Percentiles rank a stretch among this genome's conserved stretches.
Conservation (phyloP, 2,113 vertebrate genomes). For the Cyprinodon variegatus region DNA sequence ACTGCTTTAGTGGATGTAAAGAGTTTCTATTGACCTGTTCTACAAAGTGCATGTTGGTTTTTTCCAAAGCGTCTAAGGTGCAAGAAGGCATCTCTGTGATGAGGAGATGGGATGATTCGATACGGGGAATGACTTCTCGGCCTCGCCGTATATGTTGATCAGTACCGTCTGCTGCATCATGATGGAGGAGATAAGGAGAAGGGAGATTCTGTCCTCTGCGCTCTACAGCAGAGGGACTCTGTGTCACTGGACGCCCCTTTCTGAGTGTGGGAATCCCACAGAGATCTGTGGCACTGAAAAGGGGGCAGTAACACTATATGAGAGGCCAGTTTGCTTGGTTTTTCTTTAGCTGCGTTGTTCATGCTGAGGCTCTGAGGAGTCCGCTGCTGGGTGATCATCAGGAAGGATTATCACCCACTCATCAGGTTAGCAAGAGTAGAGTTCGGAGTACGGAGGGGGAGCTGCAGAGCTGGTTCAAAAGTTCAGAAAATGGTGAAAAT, state of each 20-base stretch:
- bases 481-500: slow-evolving; percentile 16
- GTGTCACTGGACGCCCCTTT: slow-evolving; percentile 19
- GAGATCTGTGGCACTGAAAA: slow-evolving; percentile 20
- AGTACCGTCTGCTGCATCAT: neutral
- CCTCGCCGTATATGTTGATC: neutral
- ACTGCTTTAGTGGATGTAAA: slow-evolving; percentile 22
- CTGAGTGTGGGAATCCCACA: neutral
- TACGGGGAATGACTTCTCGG: neutral
- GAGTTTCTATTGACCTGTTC: neutral
- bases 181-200: neutral
- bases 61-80: slow-evolving; percentile 58
- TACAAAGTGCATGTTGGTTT: slow-evolving; percentile 51
- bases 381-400: neutral
- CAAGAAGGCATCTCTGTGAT: slow-evolving; percentile 79
- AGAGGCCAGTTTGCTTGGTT: slow-evolving; percentile 2
- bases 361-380: slow-evolving; percentile 40
- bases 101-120: slow-evolving; percentile 53
- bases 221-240: neutral
- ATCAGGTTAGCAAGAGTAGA: slow-evolving; percentile 11
- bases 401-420: neutral
- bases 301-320: slow-evolving; percentile 4
- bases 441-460: slow-evolving; percentile 27
- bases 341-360: slow-evolving; percentile 35
- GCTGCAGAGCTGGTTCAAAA: slow-evolving; percentile 12
- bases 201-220: neutral